Evolutionary conservation across 2,113 vertebrate genomes (phyloP), one percentile per base, ranked within the genome.

Genomic region (Cinclus cinclus): DNA sequence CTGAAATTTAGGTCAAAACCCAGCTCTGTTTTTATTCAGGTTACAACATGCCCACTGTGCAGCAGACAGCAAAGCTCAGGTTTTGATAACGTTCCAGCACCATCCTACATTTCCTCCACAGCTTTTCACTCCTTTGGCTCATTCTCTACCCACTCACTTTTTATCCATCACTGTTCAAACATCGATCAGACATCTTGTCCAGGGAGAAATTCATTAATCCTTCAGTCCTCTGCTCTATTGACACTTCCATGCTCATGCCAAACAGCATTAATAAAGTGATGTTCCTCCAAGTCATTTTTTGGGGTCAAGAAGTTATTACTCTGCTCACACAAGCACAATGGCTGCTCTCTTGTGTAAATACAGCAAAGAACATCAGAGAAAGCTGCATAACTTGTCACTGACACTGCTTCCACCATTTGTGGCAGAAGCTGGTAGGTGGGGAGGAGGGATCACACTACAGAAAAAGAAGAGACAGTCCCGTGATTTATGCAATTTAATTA

Each of bases 81-180:
- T 86, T 93, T 90, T 97, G 96, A 93, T 89, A 96, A 44, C 23
- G 30, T 93, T 93, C 95, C 95, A 97, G 86, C 83, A 92, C 52
- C 96, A 95, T 90, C 95, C 91, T 83, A 94, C 92, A 87, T 75
- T 93, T 95, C 83, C 86, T 93, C 89, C 89, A 85, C 85, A 87
- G 89, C 70, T 96, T 92, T 88, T 95, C 79, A 77, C 87, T 96
- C 92, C 94, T 94, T 94, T 93, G 92, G 92, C 60, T 97, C 84
- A 94, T 76, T 95, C 65, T 63, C 94, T 81, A 78, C 92, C 94
- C 95, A 96, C 96, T 97, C 90, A 47, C 69, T 90, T 86, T 90
- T 83, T 86, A 94, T 93, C 86, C 73, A 92, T 92, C 92, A 70
- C 56, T 90, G 80, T 78, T 87, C 83, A 89, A 90, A 52, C 75